Base-by-base conservation (phyloP, 2,113 vertebrate species). In the Phrynocephalus versicolor region DNA sequence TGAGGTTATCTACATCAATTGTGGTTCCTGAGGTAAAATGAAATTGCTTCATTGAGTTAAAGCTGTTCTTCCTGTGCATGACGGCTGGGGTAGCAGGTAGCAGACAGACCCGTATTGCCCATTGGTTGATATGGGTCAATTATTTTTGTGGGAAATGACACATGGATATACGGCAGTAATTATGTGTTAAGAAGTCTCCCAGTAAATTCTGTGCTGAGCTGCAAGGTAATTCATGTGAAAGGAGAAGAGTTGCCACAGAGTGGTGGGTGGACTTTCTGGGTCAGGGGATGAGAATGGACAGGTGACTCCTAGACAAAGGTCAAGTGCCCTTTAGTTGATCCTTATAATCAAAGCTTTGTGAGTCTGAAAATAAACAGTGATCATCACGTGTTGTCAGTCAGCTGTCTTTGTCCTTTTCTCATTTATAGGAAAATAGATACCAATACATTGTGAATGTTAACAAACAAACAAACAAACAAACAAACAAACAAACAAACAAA, bases 361-460 rank as follows among this genome's bases (percentile, higher is more conserved):
- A 27, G 30, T 33, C 27, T 27, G 55, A 13, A 35, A 8, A 13
- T 74, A 64, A 83, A 33, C 37, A 21, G 25, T 21, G 58, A 8
- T 12, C 19, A 37, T 60, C 55, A 35, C 55, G 6, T 70, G 70
- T 70, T n/a, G 1, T 33, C 37, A 30, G 33, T 69, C 19, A 69
- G 2, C 33, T 27, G 5, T 69, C 7, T 19, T 19, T 51, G 30
- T 45, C 13, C 19, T 70, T 60, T 23, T 60, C 74, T 27, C 57
- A 62, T 14, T 41, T 41, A 10, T 37, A n/a, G 12, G 30, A n/a
- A 55, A 81, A 33, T 35, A 81, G 30, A 33, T 33, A 51, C 41
- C n/a, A 69, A 13, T 19, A 55, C 30, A 33, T 69, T 83, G 21
- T 83, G 25, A 74, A 83, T 74, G 45, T 74, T 74, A 72, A 83